A percentile compares a stretch with the other conserved stretches of the same genome.
Evolutionary conservation across 2,888 invertebrate species (phyloP).

Genomic region (Drosophila robusta): DNA sequence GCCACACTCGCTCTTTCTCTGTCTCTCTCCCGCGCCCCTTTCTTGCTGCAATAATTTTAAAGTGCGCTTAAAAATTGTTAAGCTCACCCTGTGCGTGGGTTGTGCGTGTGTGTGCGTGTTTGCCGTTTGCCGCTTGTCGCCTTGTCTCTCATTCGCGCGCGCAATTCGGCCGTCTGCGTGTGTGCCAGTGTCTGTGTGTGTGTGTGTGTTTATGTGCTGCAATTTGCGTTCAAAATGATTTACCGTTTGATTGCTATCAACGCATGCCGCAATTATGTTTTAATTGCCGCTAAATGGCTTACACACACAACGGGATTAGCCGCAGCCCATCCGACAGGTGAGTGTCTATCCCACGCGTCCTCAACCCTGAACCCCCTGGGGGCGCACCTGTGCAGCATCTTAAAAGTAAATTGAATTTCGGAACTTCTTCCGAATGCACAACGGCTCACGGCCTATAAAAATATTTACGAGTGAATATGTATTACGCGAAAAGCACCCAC

Average conservation of each 20-base stretch:
- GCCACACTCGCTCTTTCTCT: slow-evolving; percentile 7
- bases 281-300: slow-evolving; percentile 76
- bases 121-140: slow-evolving; percentile 14
- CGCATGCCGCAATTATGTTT: slow-evolving; percentile 76
- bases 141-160: slow-evolving; percentile 59
- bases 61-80: background rate
- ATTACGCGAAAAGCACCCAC: slow-evolving; percentile 42
- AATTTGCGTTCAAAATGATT: slow-evolving; percentile 67
- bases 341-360: slow-evolving; percentile 18
- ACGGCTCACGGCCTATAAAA: slow-evolving; percentile 70
- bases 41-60: slow-evolving; percentile 51
- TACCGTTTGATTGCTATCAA: slow-evolving; percentile 70
- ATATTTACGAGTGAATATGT: slow-evolving; percentile 80
- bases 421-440: slow-evolving; percentile 46
- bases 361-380: background rate
- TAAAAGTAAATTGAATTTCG: slow-evolving; percentile 64
- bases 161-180: slow-evolving; percentile 36
- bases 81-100: background rate
- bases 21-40: background rate
- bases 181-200: slow-evolving; percentile 12
- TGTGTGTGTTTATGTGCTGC: slow-evolving; percentile 36
- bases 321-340: slow-evolving; percentile 49
- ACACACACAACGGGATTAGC: slow-evolving; percentile 73
- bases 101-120: slow-evolving; percentile 11
- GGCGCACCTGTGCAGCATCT: slow-evolving; percentile 13